These are phyloP conservation scores for Spodoptera frugiperda DNA, from an alignment of 1,140 invertebrate genomes.

Conservation along the genomic window DNA sequence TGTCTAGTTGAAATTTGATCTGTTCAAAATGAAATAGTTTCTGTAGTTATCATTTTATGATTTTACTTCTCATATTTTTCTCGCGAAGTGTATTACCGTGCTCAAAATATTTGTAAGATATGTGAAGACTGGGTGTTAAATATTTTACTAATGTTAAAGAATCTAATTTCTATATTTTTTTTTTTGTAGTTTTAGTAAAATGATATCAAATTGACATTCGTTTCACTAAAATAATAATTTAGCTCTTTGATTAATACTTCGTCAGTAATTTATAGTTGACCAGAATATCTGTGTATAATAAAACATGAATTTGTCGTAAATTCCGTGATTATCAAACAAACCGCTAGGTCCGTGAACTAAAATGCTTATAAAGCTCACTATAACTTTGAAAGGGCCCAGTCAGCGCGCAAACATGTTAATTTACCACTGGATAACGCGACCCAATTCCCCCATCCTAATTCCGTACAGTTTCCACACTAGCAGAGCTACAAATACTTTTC, in stretches of 20 bases:
- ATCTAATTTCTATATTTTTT: too few species aligned
- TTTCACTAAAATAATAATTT: too few species aligned
- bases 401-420: slow-evolving; percentile 61
- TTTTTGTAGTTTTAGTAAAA: too few species aligned
- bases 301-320: slow-evolving; percentile 19
- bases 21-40: neutral
- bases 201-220: too few species aligned
- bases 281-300: neutral
- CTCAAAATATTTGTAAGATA: too few species aligned
- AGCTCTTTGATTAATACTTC: too few species aligned
- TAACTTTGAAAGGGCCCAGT: slow-evolving; percentile 48
- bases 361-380: slow-evolving; percentile 48
- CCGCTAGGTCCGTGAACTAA: slow-evolving; percentile 32
- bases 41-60: neutral
- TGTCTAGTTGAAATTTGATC: neutral
- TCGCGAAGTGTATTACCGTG: too few species aligned
- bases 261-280: too few species aligned
- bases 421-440: slow-evolving; percentile 66
- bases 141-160: too few species aligned
- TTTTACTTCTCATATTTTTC: too few species aligned
- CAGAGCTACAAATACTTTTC: slow-evolving; percentile 78
- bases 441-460: slow-evolving; percentile 73
- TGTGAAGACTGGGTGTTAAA: too few species aligned
- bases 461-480: slow-evolving; percentile 66
- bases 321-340: slow-evolving; percentile 43